Evolutionary conservation across 1,140 invertebrate genomes (phyloP).

Genomic region (Cyclargus thomasi): DNA sequence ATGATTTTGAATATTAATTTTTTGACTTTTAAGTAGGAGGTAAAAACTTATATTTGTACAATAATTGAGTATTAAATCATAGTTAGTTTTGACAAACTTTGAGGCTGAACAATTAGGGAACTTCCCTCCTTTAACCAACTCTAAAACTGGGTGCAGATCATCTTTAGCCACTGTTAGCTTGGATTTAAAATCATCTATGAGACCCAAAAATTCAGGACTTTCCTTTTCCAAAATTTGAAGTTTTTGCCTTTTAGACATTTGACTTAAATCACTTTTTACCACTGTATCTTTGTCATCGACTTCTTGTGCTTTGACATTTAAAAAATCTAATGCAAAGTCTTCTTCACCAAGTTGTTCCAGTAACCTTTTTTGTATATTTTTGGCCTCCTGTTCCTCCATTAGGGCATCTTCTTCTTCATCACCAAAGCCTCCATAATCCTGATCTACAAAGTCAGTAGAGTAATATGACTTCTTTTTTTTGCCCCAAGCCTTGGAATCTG

Average conservation of each 20-base stretch:
- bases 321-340: conserved; percentile 85
- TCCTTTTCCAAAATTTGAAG: conserved; percentile 85
- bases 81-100: conserved; percentile 82
- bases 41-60: conserved; percentile 92
- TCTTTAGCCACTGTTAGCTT: conserved; percentile 80
- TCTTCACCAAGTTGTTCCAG: conserved; percentile 86
- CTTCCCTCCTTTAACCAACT: conserved; percentile 77
- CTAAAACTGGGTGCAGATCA: conserved; percentile 80
- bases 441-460: conserved; percentile 91
- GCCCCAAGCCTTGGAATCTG: conserved; percentile 90
- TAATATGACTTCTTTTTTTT: conserved; percentile 86
- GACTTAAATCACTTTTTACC: conserved; percentile 83
- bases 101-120: conserved; percentile 76
- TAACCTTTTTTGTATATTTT: conserved; percentile 85
- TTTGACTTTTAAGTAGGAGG: conserved; percentile 86
- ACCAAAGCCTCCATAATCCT: conserved; percentile 86
- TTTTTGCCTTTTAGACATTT: conserved; percentile 85
- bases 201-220: conserved; percentile 86
- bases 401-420: conserved; percentile 84
- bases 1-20: conserved; percentile 83
- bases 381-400: conserved; percentile 90
- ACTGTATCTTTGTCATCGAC: conserved; percentile 70
- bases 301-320: conserved; percentile 59
- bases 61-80: conserved; percentile 86
- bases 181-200: conserved; percentile 87